Evolutionary conservation across 2,113 vertebrate species (phyloP), one percentile per base, ranked within the genome.

Genomic region (Anser brachyrhynchus): DNA sequence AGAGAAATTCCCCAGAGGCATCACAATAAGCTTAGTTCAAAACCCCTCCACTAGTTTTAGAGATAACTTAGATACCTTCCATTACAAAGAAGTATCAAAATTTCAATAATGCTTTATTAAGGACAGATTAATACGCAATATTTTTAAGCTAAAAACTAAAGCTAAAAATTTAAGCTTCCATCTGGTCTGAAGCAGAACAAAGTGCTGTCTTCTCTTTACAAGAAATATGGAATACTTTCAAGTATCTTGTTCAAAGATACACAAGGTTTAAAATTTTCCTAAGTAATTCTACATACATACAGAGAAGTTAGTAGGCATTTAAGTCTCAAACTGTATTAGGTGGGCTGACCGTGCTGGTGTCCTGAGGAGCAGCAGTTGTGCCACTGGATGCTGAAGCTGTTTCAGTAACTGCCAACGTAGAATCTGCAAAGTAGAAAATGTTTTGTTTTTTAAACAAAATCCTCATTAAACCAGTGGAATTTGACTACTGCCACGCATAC

Each of bases 131-230:
- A 97, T 90, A 97, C 14, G 95, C 80, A 77, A 83, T 78, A 83
- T 95, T 59, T 74, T 85, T 28, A 84, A 87, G 75, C 96, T 96
- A 97, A 92, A 90, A 88, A 54, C 87, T 94, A 96, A 58, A 33
- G 14, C 77, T 94, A 95, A 79, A 96, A 59, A 44, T 82, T 85
- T 90, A 91, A 91, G 96, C 97, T 97, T 95, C 91, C 71, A 51
- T 80, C 90, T 82, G 94, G 95, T 67, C 96, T 70, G 73, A 96
- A 96, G 97, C 96, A 94, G 96, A 97, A 98, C 98, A 98, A 98
- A 98, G 98, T 98, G 98, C 98, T 97, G 96, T 97, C 97, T 97
- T 96, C 97, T 98, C 97, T 98, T 97, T 97, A 97, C 98, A 97
- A 95, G 98, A 95, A 95, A 95, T 29, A 33, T 33, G 86, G 80